These are phyloP conservation scores for Cuniculus paca DNA, from an alignment of 2,797 vertebrate genomes.

Conservation along the genomic window DNA sequence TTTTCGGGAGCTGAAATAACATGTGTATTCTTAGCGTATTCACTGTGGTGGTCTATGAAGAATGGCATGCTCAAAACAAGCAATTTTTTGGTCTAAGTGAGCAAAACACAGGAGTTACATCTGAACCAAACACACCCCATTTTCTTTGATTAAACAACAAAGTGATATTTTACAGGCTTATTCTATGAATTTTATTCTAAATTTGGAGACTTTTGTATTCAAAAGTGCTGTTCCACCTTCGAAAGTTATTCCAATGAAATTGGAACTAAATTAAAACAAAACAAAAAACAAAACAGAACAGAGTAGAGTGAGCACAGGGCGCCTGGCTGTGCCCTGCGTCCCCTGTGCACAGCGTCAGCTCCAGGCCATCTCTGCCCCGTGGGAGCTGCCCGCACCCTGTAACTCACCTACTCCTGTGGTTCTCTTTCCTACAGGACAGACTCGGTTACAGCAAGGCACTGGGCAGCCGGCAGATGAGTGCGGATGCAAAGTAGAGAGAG, in stretches of 20 bases:
- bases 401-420: too few relatives aligned
- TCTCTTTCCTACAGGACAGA: too few relatives aligned
- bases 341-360: too few relatives aligned
- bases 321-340: too few relatives aligned
- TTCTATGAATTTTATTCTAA: background rate
- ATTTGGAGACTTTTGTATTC: background rate
- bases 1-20: background rate
- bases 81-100: background rate
- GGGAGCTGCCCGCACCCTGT: too few relatives aligned
- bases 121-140: background rate
- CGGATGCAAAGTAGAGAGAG: too few relatives aligned
- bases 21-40: background rate
- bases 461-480: too few relatives aligned
- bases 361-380: too few relatives aligned
- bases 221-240: background rate
- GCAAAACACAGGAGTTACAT: background rate
- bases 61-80: background rate
- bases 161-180: background rate
- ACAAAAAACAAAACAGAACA: background rate
- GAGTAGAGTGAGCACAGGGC: background rate
- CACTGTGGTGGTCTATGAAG: background rate
- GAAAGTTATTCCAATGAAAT: background rate
- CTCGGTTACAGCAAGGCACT: too few relatives aligned
- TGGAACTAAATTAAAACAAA: background rate
- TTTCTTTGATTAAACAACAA: background rate